phyloP scores from a whole-genome alignment of 2,797 vertebrate genomes.

The Hybognathus amarus region DNA sequence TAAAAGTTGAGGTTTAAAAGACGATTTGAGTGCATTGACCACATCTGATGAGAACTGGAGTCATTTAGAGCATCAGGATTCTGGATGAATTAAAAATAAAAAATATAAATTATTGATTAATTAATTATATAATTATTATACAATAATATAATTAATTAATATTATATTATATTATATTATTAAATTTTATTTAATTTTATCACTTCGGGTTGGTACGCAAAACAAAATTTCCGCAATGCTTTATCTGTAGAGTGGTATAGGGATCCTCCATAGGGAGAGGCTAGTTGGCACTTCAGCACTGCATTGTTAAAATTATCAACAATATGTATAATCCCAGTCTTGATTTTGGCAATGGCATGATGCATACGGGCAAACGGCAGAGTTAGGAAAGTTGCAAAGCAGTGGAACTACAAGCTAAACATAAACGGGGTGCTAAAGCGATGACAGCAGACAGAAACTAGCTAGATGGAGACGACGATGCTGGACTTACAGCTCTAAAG shows the following conservation, averaged over 20 bases:
- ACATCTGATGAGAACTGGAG: background rate
- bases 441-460: conserved; percentile 19
- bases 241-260: no score
- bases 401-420: background rate
- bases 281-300: no score
- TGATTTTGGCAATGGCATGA: background rate
- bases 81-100: background rate
- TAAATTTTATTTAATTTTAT: no score
- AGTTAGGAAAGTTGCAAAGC: background rate
- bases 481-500: conserved; percentile 55
- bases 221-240: no score
- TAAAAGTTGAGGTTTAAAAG: background rate
- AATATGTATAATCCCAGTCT: background rate
- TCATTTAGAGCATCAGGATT: background rate
- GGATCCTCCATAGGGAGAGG: no score
- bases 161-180: no score
- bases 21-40: background rate
- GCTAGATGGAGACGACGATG: conserved; percentile 12
- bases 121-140: no score
- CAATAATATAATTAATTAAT: no score
- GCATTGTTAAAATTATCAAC: background rate
- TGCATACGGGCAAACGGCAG: background rate
- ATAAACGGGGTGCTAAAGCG: background rate
- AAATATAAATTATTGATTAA: no score
- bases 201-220: no score